Evolutionary conservation across 2,888 invertebrate genomes (phyloP), one percentile per base, ranked within the genome.

Genomic region (Lithodes maja): DNA sequence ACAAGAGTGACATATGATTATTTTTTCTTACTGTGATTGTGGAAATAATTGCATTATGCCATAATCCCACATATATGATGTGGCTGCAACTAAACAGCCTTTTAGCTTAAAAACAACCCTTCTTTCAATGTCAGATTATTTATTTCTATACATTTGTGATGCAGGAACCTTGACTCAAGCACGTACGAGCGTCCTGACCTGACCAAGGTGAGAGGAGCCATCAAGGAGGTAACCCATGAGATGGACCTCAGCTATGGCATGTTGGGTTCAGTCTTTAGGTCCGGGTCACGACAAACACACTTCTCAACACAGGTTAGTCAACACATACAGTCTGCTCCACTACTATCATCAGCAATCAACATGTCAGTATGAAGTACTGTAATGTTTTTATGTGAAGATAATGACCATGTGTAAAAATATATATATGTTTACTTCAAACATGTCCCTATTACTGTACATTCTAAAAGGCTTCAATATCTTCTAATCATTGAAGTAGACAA

Each of bases 161-260:
- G 17, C 94, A 98, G 98, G 94, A 97, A 99, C 94, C 95, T 99
- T 93, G 99, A 99, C 94, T 98, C 99, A 92, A 98, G 98, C 93
- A 97, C 98, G 83, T 97, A 96, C 93, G 98, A 97, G 93, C 98
- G 98, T 94, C 99, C 99, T 0, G 98, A 99, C 93, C 98, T 99
- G 92, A 97, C 97, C 7, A 96, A 97, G 93, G 94, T 99, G 85
- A 96, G 98, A 89, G 95, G 95, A 74, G 95, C 97, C 9, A 99
- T 99, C 93, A 96, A 98, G 92, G 98, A 98, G 94, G 98, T 98
- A 15, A 98, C 98, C 3, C 99, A 99, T 94, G 98, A 99, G 94
- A 99, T 99, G 98, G 99, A 99, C 94, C 96, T 99, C 94, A 96
- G 98, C 0, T 99, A 99, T 94, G 99, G 99, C 86, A 97, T 99